Conservation (phyloP, 2,797 vertebrate species). For the Vipera ursinii region DNA sequence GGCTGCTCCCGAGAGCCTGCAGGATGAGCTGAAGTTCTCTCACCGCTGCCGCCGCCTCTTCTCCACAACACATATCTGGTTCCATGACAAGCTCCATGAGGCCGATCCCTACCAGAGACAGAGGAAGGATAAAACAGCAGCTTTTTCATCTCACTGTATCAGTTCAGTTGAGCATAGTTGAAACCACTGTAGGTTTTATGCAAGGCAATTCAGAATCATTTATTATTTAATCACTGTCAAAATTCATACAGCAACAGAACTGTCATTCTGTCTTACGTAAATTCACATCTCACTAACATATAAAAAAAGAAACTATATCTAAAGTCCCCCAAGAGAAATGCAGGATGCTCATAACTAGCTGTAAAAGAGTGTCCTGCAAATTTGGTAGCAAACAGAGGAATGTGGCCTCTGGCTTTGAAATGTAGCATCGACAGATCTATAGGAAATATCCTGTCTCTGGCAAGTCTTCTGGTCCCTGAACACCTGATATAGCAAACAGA, state of each 20-base stretch:
- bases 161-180: slow-evolving; percentile 29
- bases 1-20: slow-evolving; percentile 92
- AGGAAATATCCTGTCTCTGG: not conserved
- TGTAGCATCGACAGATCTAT: not conserved
- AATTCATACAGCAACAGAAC: not conserved
- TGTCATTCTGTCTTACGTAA: slow-evolving; percentile 15
- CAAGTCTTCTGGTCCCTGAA: not conserved
- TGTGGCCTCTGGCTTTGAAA: not conserved
- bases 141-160: slow-evolving; percentile 43
- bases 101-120: slow-evolving; percentile 82
- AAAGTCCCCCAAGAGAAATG: not conserved
- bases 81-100: slow-evolving; percentile 99
- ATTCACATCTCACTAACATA: slow-evolving; percentile 5
- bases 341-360: not conserved
- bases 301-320: not conserved
- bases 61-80: slow-evolving; percentile 93
- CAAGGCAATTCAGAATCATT: not conserved
- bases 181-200: slow-evolving; percentile 22
- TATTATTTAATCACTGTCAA: slow-evolving; percentile 42
- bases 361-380: not conserved
- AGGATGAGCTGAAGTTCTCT: slow-evolving; percentile 95
- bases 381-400: too few relatives aligned
- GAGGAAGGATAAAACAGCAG: slow-evolving; percentile 35
- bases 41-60: slow-evolving; percentile 91
- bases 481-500: too few relatives aligned